Evolutionary conservation across 2,888 invertebrate genomes (phyloP).

Genomic region (Herminia tarsipennalis): DNA sequence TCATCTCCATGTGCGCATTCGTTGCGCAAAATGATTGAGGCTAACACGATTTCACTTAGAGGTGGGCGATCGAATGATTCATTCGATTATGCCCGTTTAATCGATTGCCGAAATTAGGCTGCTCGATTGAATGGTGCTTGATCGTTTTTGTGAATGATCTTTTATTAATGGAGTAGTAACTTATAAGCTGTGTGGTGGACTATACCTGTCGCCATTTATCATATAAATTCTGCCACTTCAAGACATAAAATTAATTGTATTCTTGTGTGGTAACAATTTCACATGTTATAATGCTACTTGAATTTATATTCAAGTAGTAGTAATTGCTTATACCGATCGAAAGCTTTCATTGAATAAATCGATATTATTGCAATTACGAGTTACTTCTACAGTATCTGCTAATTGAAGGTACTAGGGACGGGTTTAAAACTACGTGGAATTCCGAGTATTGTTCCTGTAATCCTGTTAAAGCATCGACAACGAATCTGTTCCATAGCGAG

Average conservation of each 20-base stretch:
- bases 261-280: background rate
- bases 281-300: background rate
- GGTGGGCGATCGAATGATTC: slow-evolving; percentile 44
- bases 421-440: no score
- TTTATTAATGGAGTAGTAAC: slow-evolving; percentile 32
- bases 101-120: slow-evolving; percentile 41
- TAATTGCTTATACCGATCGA: no score
- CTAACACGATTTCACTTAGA: slow-evolving; percentile 71
- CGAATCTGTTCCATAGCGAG: no score
- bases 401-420: no score
- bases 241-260: background rate
- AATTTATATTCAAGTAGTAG: no score
- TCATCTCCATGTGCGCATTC: slow-evolving; percentile 67
- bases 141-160: slow-evolving; percentile 37
- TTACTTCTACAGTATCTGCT: no score
- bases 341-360: no score
- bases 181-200: slow-evolving; percentile 16
- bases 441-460: no score
- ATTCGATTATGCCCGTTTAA: slow-evolving; percentile 43
- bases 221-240: slow-evolving; percentile 8
- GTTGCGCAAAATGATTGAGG: slow-evolving; percentile 67
- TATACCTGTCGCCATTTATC: slow-evolving; percentile 15
- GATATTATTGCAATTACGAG: no score
- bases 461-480: no score
- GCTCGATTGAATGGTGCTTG: slow-evolving; percentile 24